Percentiles rank a stretch among this genome's conserved stretches.
Evolutionary conservation across 2,797 vertebrate species (phyloP).

Genomic region (Micropoecilia bifurca): DNA sequence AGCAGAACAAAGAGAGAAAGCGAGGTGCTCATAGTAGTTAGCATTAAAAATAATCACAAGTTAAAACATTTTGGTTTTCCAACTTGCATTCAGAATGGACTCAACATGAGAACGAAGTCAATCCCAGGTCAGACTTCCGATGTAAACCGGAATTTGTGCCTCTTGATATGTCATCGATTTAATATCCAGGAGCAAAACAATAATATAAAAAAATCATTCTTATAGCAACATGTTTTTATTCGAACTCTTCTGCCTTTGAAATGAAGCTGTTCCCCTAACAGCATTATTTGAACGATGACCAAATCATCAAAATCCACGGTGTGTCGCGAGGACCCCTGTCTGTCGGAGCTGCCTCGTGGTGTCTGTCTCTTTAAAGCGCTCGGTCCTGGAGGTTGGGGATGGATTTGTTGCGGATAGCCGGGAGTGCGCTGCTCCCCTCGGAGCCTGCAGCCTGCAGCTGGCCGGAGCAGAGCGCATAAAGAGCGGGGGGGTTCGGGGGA

Average conservation of each 20-base stretch:
- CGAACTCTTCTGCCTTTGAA: neutral
- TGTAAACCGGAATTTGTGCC: neutral
- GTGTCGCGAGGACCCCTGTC: neutral
- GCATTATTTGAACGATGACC: no score
- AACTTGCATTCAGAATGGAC: neutral
- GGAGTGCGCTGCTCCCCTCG: constrained; percentile 44
- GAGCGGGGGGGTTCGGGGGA: neutral
- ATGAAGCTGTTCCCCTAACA: neutral
- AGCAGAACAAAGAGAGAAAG: neutral
- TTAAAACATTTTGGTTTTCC: neutral
- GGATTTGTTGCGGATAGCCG: constrained; percentile 63
- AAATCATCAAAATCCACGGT: neutral
- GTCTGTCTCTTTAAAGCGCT: constrained; percentile 76
- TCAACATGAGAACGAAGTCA: neutral
- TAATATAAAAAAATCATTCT: neutral
- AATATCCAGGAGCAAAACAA: neutral
- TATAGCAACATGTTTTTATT: neutral
- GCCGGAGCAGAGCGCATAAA: constrained; percentile 14
- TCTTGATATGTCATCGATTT: neutral
- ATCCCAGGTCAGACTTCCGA: neutral
- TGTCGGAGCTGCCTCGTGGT: constrained; percentile 28
- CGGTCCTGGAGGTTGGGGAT: constrained; percentile 56
- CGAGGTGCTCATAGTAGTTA: neutral
- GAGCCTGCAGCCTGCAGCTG: constrained; percentile 49
- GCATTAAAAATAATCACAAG: neutral